A percentile compares a stretch with the other conserved stretches of the same genome.
Conservation (phyloP, 2,797 vertebrate genomes). For the Neoniphon sammara region DNA sequence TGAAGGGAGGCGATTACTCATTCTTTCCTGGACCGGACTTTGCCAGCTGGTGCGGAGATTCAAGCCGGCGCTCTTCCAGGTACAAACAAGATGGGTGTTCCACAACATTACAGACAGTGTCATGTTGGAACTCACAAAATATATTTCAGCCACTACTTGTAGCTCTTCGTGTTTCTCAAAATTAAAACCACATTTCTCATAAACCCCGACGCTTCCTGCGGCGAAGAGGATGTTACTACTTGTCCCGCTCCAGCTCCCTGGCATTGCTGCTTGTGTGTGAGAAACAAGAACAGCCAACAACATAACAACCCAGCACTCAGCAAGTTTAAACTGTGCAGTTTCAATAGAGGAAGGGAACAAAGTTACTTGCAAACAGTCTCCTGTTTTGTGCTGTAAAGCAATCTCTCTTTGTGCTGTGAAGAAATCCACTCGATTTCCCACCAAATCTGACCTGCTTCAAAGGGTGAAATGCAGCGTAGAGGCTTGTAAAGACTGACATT, state of each 20-base stretch:
- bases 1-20: constrained; percentile 47
- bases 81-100: constrained; percentile 48
- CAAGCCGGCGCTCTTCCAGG: constrained; percentile 40
- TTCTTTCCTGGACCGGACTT: constrained; percentile 51
- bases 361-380: constrained; percentile 28
- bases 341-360: constrained; percentile 19
- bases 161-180: constrained; percentile 56
- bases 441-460: too few species aligned
- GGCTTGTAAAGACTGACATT: too few species aligned
- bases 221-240: constrained; percentile 3
- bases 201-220: constrained; percentile 61
- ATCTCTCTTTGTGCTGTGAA: constrained; percentile 4
- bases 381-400: constrained; percentile 9
- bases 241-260: too few species aligned
- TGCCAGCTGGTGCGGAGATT: constrained; percentile 15
- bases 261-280: too few species aligned
- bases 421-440: not conserved
- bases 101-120: constrained; percentile 56
- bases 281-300: constrained; percentile 23
- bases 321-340: constrained; percentile 35
- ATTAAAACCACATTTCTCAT: constrained; percentile 69
- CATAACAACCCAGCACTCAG: constrained; percentile 13
- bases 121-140: constrained; percentile 60
- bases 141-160: constrained; percentile 66
- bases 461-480: too few species aligned